Base-by-base conservation (phyloP, 53 echinoderm and acorn worm species). In the Paracentrotus lividus region DNA sequence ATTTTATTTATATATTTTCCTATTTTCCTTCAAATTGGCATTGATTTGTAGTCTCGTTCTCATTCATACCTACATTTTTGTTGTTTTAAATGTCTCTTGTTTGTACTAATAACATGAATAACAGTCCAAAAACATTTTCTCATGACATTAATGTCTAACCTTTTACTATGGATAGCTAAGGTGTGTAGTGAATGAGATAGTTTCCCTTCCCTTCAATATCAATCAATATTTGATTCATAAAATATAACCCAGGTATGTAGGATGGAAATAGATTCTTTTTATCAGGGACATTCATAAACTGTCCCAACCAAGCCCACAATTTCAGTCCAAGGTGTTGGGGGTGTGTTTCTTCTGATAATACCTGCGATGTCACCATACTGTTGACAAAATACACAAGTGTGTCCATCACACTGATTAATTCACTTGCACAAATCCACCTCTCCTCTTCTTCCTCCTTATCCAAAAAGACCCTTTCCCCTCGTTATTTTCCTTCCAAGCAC, bases 351-450 rank as follows among this genome's bases (percentile, higher is more conserved):
- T 49, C 52, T 90, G 53, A 47, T 49, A 90, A 90, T 90, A 90
- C 43, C 16, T 31, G 49, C 34, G 52, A 51, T 68, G 91, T 64
- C 49, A 3, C 56, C 56, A 8, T 27, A 90, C 27, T 90, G 91
- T 90, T 90, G 54, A 90, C 56, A 90, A 90, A 90, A 90, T 90
- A 90, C 91, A 90, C 91, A 69, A 53, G 91, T 69, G 32, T 90
- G 72, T 75, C 91, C 91, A 90, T 90, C 69, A 51, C 14, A 13
- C 44, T 90, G 91, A 90, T 90, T 90, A 90, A 90, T 72, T 90
- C 91, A 90, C 91, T 90, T 53, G 27, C 91, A 49, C 91, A 47
- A 29, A 89, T 59, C 65, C 89, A 61, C 65, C 64, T 53, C 56
- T 43, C 89, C 21, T 64, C 43, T 23, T 88, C 88, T 31, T 49